Evolutionary conservation across 2,888 invertebrate species (phyloP).

Genomic region (Aleiodes testaceus): DNA sequence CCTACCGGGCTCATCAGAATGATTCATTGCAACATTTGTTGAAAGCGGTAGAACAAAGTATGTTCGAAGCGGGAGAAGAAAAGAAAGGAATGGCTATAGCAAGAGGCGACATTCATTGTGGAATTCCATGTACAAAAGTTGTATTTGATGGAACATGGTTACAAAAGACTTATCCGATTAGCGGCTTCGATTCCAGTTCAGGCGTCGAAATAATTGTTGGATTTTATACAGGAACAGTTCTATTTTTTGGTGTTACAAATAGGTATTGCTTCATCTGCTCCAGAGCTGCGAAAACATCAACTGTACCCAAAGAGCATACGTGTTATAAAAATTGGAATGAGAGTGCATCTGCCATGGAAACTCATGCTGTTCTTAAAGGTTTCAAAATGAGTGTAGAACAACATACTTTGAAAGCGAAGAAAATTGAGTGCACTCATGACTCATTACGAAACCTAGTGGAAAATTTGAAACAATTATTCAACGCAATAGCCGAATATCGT

Average conservation of each 20-base stretch:
- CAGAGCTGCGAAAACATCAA: constrained; percentile 22
- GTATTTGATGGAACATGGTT: constrained; percentile 52
- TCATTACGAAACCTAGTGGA: constrained; percentile 40
- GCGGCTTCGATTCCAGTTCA: constrained; percentile 49
- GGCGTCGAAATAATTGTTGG: constrained; percentile 52
- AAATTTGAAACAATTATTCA: constrained; percentile 1
- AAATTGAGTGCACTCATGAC: constrained; percentile 48
- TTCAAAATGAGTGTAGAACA: constrained; percentile 46
- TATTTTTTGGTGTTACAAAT: constrained; percentile 57
- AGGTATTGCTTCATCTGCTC: constrained; percentile 55
- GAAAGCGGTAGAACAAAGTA: constrained; percentile 26
- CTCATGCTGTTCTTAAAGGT: constrained; percentile 48
- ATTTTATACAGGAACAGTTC: constrained; percentile 48
- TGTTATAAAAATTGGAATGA: constrained; percentile 57
- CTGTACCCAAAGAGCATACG: constrained; percentile 16
- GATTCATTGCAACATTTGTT: constrained; percentile 12
- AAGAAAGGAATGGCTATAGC: constrained; percentile 40
- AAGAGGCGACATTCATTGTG: constrained; percentile 38
- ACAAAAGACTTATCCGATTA: constrained; percentile 50
- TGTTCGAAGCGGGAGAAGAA: constrained; percentile 40
- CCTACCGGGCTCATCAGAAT: constrained; percentile 40
- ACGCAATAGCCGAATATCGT: background rate
- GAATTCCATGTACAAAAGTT: constrained; percentile 48
- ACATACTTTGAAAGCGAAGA: constrained; percentile 40
- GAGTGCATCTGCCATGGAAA: constrained; percentile 58